Conservation (phyloP, 2,113 vertebrate species). For the Vidua chalybeata region DNA sequence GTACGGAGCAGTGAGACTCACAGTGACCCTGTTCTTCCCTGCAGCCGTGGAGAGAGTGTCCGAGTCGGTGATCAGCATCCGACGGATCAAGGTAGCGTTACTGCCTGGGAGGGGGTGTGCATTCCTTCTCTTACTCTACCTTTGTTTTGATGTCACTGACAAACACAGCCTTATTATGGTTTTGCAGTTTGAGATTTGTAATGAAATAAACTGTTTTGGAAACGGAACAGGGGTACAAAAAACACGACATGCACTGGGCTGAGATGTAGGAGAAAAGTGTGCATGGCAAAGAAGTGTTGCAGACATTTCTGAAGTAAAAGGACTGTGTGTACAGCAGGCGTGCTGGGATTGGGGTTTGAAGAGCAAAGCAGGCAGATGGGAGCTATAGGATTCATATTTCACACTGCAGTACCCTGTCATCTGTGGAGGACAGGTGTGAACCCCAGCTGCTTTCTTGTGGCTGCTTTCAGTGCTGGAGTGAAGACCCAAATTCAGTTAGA, state of each 20-base stretch:
- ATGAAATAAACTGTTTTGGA: not conserved
- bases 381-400: not conserved
- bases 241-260: accelerated
- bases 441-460: not conserved
- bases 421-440: not conserved
- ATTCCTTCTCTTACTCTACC: not conserved
- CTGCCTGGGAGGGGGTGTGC: not conserved
- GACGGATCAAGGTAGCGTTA: constrained; percentile 85
- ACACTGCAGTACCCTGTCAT: not conserved
- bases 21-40: constrained; percentile 93
- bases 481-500: not conserved
- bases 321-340: accelerated
- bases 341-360: not conserved
- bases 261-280: not conserved
- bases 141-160: not conserved
- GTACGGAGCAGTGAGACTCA: constrained; percentile 87
- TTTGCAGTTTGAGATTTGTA: not conserved
- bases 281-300: not conserved
- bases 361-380: not conserved
- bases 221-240: accelerated
- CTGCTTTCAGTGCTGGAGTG: not conserved
- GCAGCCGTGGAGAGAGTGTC: constrained; percentile 87
- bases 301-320: not conserved
- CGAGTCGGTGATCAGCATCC: constrained; percentile 87
- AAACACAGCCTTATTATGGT: not conserved